A percentile compares a stretch with the other conserved stretches of the same genome.
Conservation (phyloP, 2,113 vertebrate species). For the Scopus umbretta region DNA sequence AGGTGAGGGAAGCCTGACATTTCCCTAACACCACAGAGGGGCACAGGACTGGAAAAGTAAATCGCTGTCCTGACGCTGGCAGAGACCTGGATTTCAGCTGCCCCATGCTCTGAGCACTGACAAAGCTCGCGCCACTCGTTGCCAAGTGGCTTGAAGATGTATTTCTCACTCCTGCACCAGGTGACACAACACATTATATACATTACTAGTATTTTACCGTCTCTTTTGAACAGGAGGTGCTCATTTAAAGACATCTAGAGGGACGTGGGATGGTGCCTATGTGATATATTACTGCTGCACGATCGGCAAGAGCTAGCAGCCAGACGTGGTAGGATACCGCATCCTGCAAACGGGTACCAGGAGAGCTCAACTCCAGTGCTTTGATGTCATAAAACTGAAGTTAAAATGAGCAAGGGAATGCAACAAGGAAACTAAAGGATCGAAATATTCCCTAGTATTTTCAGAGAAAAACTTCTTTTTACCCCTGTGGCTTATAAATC, state of each 20-base stretch:
- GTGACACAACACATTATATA: not conserved
- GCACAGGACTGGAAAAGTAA: not conserved
- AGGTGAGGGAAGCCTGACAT: not conserved
- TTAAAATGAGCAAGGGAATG: not conserved
- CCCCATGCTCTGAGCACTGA: rapidly evolving
- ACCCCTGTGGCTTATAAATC: slow-evolving; percentile 38
- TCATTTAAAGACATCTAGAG: not conserved
- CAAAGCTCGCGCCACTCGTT: not conserved
- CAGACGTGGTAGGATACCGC: not conserved
- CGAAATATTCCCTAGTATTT: not conserved
- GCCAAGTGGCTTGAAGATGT: not conserved
- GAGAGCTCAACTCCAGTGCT: not conserved
- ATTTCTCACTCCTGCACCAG: not conserved
- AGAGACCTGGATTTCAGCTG: not conserved
- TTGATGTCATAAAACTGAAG: not conserved
- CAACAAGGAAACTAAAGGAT: not conserved
- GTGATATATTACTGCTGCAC: not conserved
- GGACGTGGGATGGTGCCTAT: not conserved
- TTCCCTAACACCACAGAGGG: not conserved
- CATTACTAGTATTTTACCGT: not conserved
- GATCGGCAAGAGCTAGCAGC: not conserved
- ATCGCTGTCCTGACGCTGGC: rapidly evolving
- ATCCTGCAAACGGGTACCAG: not conserved
- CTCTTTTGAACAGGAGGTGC: not conserved
- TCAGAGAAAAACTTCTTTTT: not conserved